Percentiles rank a stretch among this genome's conserved stretches.
Conservation (phyloP, 2,888 invertebrate species). For the Crocallis elinguaria region DNA sequence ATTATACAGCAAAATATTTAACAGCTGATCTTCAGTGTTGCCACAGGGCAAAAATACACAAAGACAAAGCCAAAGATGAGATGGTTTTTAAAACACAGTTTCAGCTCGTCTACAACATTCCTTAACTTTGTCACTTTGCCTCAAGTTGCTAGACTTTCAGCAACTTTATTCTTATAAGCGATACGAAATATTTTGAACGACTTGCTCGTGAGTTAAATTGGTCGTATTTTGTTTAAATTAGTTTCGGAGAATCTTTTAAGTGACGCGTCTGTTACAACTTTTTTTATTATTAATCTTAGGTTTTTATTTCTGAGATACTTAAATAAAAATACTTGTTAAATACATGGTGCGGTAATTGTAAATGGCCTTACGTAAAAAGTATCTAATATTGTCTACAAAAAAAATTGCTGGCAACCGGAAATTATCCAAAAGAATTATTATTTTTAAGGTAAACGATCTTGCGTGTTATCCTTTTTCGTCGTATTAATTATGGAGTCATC, state of each 20-base stretch:
- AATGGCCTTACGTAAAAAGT: too few species aligned
- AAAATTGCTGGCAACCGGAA: too few species aligned
- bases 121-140: conserved; percentile 19
- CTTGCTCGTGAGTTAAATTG: conserved; percentile 47
- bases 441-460: too few species aligned
- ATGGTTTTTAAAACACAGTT: neutral
- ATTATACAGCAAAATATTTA: too few species aligned
- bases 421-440: too few species aligned
- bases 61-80: neutral
- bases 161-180: conserved; percentile 23
- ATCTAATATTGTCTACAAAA: too few species aligned
- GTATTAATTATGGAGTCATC: too few species aligned
- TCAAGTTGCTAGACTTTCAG: conserved; percentile 24
- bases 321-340: too few species aligned
- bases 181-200: conserved; percentile 29
- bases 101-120: conserved; percentile 2
- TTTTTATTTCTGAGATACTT: neutral
- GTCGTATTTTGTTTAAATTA: conserved; percentile 49
- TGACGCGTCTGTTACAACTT: conserved; percentile 9
- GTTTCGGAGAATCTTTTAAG: conserved; percentile 44
- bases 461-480: too few species aligned
- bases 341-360: too few species aligned
- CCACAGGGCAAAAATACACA: too few species aligned
- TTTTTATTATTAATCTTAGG: neutral
- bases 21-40: too few species aligned